Evolutionary conservation across 2,888 invertebrate genomes (phyloP).

Genomic region (Cephus nigrinus): DNA sequence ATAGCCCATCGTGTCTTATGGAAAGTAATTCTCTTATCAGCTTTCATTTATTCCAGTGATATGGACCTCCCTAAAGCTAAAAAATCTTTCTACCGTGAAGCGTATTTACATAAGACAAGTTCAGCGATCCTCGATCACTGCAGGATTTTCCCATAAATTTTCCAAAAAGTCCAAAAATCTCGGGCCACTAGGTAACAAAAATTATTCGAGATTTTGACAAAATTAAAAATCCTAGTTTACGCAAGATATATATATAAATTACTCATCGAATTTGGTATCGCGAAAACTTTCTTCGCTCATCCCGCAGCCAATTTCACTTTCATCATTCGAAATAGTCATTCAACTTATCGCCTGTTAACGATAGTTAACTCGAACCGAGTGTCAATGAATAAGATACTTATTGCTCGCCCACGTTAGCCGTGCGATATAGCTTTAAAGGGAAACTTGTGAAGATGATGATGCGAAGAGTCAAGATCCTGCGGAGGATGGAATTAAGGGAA

Average conservation of each 20-base stretch:
- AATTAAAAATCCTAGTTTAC: too few species aligned
- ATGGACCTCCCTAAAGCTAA: not conserved
- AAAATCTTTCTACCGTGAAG: not conserved
- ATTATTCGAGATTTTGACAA: not conserved
- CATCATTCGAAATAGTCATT: not conserved
- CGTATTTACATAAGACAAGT: not conserved
- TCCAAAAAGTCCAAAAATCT: not conserved
- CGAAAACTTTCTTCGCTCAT: not conserved
- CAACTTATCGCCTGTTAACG: not conserved
- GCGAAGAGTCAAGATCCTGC: too few species aligned
- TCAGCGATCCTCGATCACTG: too few species aligned
- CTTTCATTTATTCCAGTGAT: not conserved
- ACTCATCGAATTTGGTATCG: too few species aligned
- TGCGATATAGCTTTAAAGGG: too few species aligned
- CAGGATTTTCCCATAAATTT: not conserved
- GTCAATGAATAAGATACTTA: too few species aligned
- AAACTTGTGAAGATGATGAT: too few species aligned
- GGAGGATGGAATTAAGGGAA: too few species aligned
- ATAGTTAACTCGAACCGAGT: not conserved
- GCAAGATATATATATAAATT: too few species aligned
- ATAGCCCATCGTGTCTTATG: not conserved
- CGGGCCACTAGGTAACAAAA: not conserved
- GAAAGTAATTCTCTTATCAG: not conserved
- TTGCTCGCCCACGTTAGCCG: too few species aligned
- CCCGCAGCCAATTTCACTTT: not conserved